Conservation (phyloP, 2,113 vertebrate genomes). For the Trogon surrucura region DNA sequence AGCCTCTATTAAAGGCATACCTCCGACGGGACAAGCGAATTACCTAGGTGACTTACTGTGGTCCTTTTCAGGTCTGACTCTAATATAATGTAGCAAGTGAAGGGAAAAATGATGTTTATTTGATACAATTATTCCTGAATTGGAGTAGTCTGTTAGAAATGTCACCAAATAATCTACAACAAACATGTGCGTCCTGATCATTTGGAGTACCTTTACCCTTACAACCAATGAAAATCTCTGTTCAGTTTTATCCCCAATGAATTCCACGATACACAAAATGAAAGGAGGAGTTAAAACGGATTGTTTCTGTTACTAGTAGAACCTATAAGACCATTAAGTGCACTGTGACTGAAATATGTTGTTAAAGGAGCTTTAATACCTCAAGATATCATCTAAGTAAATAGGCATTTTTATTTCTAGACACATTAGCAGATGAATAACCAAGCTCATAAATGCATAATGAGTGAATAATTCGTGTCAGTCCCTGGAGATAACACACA, state of each 20-base stretch:
- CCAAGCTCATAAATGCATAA: constrained; percentile 9
- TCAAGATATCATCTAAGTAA: constrained; percentile 17
- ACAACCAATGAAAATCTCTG: neutral
- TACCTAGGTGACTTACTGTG: neutral
- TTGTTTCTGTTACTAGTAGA: neutral
- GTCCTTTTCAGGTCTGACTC: neutral
- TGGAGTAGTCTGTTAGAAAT: neutral
- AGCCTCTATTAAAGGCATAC: neutral
- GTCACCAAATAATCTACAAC: neutral
- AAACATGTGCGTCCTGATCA: neutral
- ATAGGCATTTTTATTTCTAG: constrained; percentile 2
- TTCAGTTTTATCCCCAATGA: neutral
- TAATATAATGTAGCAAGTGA: neutral
- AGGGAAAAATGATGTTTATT: neutral
- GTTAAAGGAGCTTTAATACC: neutral
- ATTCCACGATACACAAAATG: neutral
- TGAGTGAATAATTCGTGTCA: constrained; percentile 21
- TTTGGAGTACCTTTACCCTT: neutral
- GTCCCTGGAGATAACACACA: neutral
- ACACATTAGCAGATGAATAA: constrained; percentile 20
- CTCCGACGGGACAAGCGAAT: neutral
- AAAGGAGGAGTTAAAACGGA: neutral
- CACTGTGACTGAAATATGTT: neutral
- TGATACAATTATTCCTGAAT: neutral
- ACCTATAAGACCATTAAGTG: neutral